Evolutionary conservation across 2,113 vertebrate genomes (phyloP).

Genomic region (Arizona elegans): DNA sequence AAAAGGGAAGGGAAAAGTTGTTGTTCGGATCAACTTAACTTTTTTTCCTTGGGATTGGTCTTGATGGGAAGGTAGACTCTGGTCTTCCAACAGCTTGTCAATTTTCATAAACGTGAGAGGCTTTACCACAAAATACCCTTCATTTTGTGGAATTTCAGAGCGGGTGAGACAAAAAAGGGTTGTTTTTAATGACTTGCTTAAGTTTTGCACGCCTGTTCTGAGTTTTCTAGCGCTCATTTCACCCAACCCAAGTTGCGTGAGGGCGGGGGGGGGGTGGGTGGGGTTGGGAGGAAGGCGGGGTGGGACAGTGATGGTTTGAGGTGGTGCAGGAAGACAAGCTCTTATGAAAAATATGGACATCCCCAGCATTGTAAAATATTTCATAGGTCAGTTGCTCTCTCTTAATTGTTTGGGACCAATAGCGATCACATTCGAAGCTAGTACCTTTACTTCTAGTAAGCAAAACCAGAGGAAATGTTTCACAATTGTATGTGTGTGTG

Average conservation of each 20-base stretch:
- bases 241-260: constrained; percentile 26
- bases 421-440: constrained; percentile 47
- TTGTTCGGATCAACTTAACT: constrained; percentile 25
- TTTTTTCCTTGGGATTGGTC: constrained; percentile 10
- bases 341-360: not conserved
- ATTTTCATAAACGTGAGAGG: constrained; percentile 24
- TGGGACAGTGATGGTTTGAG: not conserved
- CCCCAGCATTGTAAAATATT: constrained; percentile 2
- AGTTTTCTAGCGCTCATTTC: constrained; percentile 11
- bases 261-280: not conserved
- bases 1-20: not conserved
- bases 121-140: constrained; percentile 1
- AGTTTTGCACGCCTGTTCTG: not conserved
- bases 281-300: not conserved
- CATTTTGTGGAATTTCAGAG: constrained; percentile 16
- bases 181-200: not conserved
- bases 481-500: constrained; percentile 16
- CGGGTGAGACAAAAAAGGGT: not conserved
- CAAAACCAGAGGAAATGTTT: constrained; percentile 50
- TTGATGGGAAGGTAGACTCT: constrained; percentile 24
- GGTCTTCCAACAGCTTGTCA: constrained; percentile 27
- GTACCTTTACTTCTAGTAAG: constrained; percentile 53
- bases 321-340: constrained; percentile 26
- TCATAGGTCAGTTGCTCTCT: constrained; percentile 32
- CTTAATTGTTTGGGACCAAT: constrained; percentile 50